Conservation (phyloP, 2,888 invertebrate species). For the Nomada ruficornis region DNA sequence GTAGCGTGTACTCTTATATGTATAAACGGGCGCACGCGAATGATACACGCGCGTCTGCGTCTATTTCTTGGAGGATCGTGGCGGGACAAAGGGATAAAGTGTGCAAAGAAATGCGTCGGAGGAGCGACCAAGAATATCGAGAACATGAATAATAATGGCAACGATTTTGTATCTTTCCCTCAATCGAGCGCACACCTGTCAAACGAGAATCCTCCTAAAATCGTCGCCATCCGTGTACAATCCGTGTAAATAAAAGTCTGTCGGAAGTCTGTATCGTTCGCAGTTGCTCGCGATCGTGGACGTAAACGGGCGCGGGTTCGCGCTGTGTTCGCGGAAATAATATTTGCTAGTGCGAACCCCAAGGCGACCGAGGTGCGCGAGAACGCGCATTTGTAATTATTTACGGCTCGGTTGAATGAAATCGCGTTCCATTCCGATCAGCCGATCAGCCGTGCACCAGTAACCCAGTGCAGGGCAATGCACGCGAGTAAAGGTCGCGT, state of each 20-base stretch:
- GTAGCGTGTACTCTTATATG: no score
- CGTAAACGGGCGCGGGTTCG: no score
- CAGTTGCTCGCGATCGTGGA: background rate
- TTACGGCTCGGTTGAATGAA: background rate
- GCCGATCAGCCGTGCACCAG: background rate
- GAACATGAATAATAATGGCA: conserved; percentile 13
- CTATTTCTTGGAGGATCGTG: background rate
- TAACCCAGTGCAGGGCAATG: conserved; percentile 46
- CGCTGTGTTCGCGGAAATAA: no score
- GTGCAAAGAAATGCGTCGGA: background rate
- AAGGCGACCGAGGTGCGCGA: background rate
- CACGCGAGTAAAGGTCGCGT: conserved; percentile 58
- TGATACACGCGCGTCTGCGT: no score
- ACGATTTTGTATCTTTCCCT: background rate
- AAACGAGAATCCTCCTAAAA: background rate
- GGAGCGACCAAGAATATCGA: background rate
- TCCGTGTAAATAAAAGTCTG: background rate
- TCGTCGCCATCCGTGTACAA: background rate
- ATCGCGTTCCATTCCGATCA: conserved; percentile 7
- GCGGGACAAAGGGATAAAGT: background rate
- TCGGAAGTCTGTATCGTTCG: background rate
- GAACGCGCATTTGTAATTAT: background rate
- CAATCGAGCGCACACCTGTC: background rate
- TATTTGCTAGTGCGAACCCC: background rate
- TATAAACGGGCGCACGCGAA: no score